Evolutionary conservation across 2,888 invertebrate genomes (phyloP).

Genomic region (Tenthredo mesomela): DNA sequence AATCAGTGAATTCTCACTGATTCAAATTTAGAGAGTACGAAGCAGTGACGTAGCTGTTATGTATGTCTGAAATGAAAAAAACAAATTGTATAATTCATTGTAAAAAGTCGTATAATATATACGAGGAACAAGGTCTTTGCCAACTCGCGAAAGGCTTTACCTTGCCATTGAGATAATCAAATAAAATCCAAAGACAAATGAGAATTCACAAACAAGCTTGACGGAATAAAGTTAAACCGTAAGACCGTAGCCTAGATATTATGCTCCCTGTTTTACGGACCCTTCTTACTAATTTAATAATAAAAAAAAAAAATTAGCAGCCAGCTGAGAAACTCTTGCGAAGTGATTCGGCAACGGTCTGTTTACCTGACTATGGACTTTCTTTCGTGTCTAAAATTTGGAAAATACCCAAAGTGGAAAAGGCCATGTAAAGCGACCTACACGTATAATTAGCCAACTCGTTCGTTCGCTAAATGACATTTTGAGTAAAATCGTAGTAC

Average conservation of each 20-base stretch:
- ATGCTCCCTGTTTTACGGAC: neutral
- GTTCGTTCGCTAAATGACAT: constrained; percentile 12
- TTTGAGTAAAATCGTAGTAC: neutral
- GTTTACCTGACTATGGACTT: constrained; percentile 8
- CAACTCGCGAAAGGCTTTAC: neutral
- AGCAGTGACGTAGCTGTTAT: constrained; percentile 4
- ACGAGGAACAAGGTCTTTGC: neutral
- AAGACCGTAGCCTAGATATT: constrained; percentile 2
- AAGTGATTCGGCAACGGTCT: constrained; percentile 4
- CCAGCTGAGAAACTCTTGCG: constrained; percentile 7
- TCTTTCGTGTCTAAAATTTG: constrained; percentile 12
- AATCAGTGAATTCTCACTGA: too few relatives aligned
- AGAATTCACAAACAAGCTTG: neutral
- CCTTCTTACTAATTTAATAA: constrained; percentile 20
- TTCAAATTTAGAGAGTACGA: too few relatives aligned
- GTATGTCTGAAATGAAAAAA: neutral
- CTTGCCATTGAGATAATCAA: neutral
- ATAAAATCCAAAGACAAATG: neutral
- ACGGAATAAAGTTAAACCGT: neutral
- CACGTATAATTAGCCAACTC: constrained; percentile 25
- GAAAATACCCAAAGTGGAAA: neutral
- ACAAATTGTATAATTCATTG: neutral
- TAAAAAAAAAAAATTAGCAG: constrained; percentile 31
- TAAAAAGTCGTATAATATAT: neutral
- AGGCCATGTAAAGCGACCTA: neutral